Evolutionary conservation across 1,140 invertebrate genomes (phyloP), one percentile per base, ranked within the genome.

Genomic region (Sogatella furcifera): DNA sequence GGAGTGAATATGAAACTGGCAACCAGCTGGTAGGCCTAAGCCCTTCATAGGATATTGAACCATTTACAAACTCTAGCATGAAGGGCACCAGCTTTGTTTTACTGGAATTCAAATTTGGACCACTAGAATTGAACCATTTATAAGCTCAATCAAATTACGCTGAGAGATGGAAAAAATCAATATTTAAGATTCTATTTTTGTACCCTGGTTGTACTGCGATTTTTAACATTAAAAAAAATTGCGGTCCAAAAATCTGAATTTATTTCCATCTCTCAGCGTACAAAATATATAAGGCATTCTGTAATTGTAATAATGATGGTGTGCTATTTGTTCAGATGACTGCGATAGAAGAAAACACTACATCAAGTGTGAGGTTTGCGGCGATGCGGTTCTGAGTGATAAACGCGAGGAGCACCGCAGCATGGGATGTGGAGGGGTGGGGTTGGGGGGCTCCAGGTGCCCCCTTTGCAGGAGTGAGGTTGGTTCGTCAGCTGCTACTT

Each of bases 401-500:
- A 74, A 78, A 15, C 81, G 79, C 63, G 77, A 83, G 9, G 72
- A 77, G 55, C 85, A 88, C 67, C 70, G 31, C 15, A 15, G 38
- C 31, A 49, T n/a, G n/a, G n/a, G 10, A 49, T 49, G 15, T 41
- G 10, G 14, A 14, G 15, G 3, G 64, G 67, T 21, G 68, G 66
- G 52, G 60, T 65, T n/a, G 68, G 64, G 0, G 76, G n/a, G n/a
- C n/a, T n/a, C 70, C 61, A 80, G 81, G 60, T 92, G 89, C 72
- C 88, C 89, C 4, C 72, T 92, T 10, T 92, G 89, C 69, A 84
- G 84, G 65, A 75, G 77, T 56, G 83, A 85, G 68, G 76, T 88
- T 13, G 72, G 78, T 52, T 49, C 73, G 56, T 70, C 80, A 65
- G 82, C 84, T 69, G 73, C 76, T 64, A 70, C 77, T 62, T 88